phyloP scores from a whole-genome alignment of 2,797 vertebrate genomes.

The Luscinia megarhynchos region DNA sequence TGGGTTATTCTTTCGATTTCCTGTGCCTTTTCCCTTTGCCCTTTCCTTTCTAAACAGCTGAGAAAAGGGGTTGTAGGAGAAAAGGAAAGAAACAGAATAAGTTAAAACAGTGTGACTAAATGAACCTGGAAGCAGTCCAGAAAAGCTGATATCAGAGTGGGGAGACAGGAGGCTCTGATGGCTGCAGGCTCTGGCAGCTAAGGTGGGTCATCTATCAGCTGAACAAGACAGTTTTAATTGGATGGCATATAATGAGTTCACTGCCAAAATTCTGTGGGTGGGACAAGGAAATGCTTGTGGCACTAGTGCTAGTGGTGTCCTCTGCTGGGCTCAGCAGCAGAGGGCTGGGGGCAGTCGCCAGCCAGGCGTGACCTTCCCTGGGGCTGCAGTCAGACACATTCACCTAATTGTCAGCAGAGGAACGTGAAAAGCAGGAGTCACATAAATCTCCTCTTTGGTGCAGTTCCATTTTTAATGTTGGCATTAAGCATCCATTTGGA shows the following conservation, averaged over 20 bases:
- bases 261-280: not conserved
- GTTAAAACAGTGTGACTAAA: not conserved
- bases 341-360: not conserved
- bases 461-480: not conserved
- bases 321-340: not conserved
- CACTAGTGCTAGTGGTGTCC: not conserved
- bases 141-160: not conserved
- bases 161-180: not conserved
- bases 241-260: not conserved
- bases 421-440: not conserved
- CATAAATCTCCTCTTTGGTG: not conserved
- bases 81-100: not conserved
- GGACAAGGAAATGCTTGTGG: not conserved
- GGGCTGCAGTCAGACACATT: not conserved
- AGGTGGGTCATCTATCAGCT: conserved; percentile 1
- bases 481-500: not conserved
- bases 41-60: not conserved
- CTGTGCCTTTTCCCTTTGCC: not conserved
- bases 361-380: not conserved
- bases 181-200: not conserved
- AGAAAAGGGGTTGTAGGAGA: not conserved
- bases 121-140: conserved; percentile 6
- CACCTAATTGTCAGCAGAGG: not conserved
- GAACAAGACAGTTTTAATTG: conserved; percentile 24
- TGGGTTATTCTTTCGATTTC: not conserved